Evolutionary conservation across 2,888 invertebrate species (phyloP), one percentile per base, ranked within the genome.

Genomic region (Cerceris rybyensis): DNA sequence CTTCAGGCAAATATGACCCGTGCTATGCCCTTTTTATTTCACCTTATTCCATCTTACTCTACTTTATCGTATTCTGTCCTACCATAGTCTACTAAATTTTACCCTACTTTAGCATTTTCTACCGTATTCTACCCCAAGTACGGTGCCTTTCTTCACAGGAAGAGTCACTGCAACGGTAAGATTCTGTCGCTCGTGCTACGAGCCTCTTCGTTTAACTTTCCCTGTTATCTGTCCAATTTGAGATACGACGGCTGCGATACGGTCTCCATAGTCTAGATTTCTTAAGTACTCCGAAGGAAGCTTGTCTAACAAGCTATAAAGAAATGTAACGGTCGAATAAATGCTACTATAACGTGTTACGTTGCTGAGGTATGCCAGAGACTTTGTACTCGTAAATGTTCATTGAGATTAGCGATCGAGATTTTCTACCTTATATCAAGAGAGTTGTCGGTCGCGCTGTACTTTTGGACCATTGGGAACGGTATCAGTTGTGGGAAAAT

Each of bases 371-470:
- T 42, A 69, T 49, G 50, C 63, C 73, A 58, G 55, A n/a, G 65
- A 61, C 79, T 73, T 79, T 69, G 61, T 73, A 58, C 67, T 74
- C 68, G 55, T 73, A 70, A 79, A 74, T 67, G 73, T 79, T 74
- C 74, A 79, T 79, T 74, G 80, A 67, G 67, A 67, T 64, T 54
- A 46, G 71, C 55, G 59, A 66, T 67, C 64, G 50, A 17, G 58
- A 49, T 72, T 78, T 67, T 65, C 58, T 57, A n/a, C 43, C 42
- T 42, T 11, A 71, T 58, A 71, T 78, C 71, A 78, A 59, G 61
- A 59, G 76, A 16, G 42, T 49, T 13, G 57, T 76, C 61, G 28
- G 28, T 4, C 28, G 28, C 28, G 50, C 46, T 16, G 6, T 49
- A n/a, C 59, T 69, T 63, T 42, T 14, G 59, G 6, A n/a, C 7